These are phyloP conservation scores for Cheilosia grossa DNA, from an alignment of 2,888 invertebrate genomes.

Conservation along the genomic window DNA sequence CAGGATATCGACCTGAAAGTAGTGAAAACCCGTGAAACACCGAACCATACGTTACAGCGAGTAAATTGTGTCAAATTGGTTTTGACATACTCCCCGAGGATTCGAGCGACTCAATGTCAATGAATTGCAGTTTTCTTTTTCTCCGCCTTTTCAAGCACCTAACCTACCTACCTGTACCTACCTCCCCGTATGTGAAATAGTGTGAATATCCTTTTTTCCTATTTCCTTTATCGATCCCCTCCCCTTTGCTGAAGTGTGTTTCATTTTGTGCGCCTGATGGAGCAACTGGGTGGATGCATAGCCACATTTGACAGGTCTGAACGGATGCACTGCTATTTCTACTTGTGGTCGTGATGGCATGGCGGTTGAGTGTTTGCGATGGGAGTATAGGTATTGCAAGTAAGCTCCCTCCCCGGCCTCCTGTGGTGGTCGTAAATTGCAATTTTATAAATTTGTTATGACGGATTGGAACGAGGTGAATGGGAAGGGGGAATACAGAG, in stretches of 20 bases:
- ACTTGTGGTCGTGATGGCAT: conserved; percentile 3
- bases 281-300: conserved; percentile 30
- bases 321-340: conserved; percentile 52
- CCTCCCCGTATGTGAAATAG: conserved; percentile 27
- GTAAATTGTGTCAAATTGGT: conserved; percentile 74
- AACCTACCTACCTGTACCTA: conserved; percentile 22
- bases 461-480: conserved; percentile 46
- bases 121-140: conserved; percentile 56
- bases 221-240: not conserved
- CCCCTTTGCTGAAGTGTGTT: conserved; percentile 43
- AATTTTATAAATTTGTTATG: conserved; percentile 75
- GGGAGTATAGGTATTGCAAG: conserved; percentile 27
- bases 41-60: conserved; percentile 54
- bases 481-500: not conserved
- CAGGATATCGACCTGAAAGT: conserved; percentile 46
- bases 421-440: conserved; percentile 67
- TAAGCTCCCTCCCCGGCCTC: conserved; percentile 43
- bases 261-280: conserved; percentile 59
- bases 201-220: conserved; percentile 33
- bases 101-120: conserved; percentile 70
- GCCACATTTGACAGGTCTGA: conserved; percentile 33
- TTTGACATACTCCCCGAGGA: conserved; percentile 73
- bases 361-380: conserved; percentile 20
- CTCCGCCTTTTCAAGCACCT: conserved; percentile 12
- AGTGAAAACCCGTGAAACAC: conserved; percentile 24